phyloP scores from a whole-genome alignment of 2,797 vertebrate species.

The Gymnocypris eckloni region DNA sequence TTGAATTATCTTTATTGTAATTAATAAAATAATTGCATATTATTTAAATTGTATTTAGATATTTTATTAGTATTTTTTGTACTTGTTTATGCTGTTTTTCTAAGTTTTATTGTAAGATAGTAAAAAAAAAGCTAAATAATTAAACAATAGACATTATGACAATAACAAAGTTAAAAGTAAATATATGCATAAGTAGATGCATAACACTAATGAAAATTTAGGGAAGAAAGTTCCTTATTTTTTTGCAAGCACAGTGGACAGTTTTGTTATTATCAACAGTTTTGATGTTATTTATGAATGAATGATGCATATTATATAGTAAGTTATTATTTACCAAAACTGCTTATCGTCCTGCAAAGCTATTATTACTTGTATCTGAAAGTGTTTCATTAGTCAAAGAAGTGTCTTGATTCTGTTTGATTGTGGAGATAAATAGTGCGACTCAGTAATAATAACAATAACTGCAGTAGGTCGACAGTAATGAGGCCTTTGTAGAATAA shows the following conservation, averaged over 20 bases:
- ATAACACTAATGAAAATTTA: not conserved
- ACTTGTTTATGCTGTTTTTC: not conserved
- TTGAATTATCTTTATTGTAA: not conserved
- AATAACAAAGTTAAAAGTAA: not conserved
- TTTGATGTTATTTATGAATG: not conserved
- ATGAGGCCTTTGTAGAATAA: constrained; percentile 59
- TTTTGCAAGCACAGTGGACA: not conserved
- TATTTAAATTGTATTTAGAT: not conserved
- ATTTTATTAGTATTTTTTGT: not conserved
- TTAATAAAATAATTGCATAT: not conserved
- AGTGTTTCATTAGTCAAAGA: constrained; percentile 40
- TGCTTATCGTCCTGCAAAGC: not conserved
- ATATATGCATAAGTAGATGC: not conserved
- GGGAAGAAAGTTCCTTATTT: not conserved
- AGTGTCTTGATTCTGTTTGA: constrained; percentile 36
- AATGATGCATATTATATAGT: no score
- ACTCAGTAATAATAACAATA: constrained; percentile 66
- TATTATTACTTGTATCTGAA: constrained; percentile 8
- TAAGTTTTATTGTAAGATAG: not conserved
- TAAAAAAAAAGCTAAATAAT: not conserved
- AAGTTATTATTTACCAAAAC: not conserved
- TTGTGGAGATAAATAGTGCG: constrained; percentile 44
- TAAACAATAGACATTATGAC: not conserved
- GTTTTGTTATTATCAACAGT: not conserved
- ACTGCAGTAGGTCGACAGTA: constrained; percentile 60